These are phyloP conservation scores for Pseudopleuronectes americanus DNA, from an alignment of 2,797 vertebrate species.

Conservation along the genomic window DNA sequence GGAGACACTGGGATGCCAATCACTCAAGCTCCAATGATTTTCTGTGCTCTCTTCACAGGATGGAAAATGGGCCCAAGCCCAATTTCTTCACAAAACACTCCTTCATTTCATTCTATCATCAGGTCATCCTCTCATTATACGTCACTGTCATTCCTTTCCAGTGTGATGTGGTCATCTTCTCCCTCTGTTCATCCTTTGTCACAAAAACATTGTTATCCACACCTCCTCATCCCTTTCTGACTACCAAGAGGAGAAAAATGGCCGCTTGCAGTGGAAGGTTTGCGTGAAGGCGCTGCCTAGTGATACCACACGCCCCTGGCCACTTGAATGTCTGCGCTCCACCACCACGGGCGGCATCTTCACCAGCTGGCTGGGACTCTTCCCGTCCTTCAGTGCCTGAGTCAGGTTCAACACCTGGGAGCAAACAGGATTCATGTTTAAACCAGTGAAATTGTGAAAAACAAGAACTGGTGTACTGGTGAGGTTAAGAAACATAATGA, in stretches of 20 bases:
- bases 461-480: neutral
- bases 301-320: slow-evolving; percentile 91
- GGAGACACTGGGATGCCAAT: slow-evolving; percentile 49
- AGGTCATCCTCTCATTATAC: neutral
- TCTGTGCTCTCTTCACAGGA: slow-evolving; percentile 25
- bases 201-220: slow-evolving; percentile 1
- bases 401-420: slow-evolving; percentile 94
- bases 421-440: neutral
- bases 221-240: slow-evolving; percentile 37
- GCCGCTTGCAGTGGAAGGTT: slow-evolving; percentile 95
- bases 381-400: slow-evolving; percentile 93
- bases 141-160: slow-evolving; percentile 1
- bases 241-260: slow-evolving; percentile 98
- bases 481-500: neutral
- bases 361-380: slow-evolving; percentile 93
- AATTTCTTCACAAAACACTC: slow-evolving; percentile 26
- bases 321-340: slow-evolving; percentile 89
- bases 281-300: slow-evolving; percentile 93
- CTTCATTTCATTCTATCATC: slow-evolving; percentile 13
- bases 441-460: neutral
- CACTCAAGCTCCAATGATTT: slow-evolving; percentile 22
- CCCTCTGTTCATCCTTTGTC: slow-evolving; percentile 6
- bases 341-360: slow-evolving; percentile 97
- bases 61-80: slow-evolving; percentile 15
- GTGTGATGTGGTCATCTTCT: slow-evolving; percentile 2